These are phyloP conservation scores for Upupa epops DNA, from an alignment of 2,113 vertebrate genomes.

Conservation along the genomic window DNA sequence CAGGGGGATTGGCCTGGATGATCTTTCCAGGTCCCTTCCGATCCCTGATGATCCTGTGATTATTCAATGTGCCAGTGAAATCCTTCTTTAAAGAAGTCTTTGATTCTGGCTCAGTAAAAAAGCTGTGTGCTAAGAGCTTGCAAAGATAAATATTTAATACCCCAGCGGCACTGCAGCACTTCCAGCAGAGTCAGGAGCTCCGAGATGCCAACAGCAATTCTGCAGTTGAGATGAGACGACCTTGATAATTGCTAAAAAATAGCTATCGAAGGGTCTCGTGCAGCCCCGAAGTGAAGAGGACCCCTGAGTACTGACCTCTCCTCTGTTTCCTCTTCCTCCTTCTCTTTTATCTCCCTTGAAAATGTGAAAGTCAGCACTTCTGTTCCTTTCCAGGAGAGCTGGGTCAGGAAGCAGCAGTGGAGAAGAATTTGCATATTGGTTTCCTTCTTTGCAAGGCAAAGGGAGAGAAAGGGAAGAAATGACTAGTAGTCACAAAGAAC, in stretches of 20 bases:
- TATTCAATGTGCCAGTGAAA: conserved; percentile 4
- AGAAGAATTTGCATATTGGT: not conserved
- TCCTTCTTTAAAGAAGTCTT: accelerated
- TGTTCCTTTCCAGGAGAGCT: not conserved
- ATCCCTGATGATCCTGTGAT: not conserved
- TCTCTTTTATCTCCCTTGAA: not conserved
- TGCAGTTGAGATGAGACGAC: not conserved
- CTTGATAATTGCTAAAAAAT: conserved; percentile 3
- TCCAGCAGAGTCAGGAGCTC: not conserved
- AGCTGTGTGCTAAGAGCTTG: conserved; percentile 17
- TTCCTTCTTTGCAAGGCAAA: not conserved
- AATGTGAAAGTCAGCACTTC: not conserved
- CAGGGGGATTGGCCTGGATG: too few species aligned
- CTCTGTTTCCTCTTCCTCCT: not conserved
- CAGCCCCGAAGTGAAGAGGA: not conserved
- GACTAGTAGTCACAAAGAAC: too few species aligned
- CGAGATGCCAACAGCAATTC: conserved; percentile 8
- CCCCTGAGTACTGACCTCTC: not conserved
- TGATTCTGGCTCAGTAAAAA: not conserved
- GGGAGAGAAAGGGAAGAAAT: too few species aligned
- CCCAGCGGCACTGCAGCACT: not conserved
- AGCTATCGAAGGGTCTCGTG: not conserved
- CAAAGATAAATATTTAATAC: conserved; percentile 55
- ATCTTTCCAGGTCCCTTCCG: too few species aligned
- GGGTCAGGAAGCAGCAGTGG: not conserved